Evolutionary conservation across 2,888 invertebrate genomes (phyloP).

Genomic region (Drosophila melanocephala): DNA sequence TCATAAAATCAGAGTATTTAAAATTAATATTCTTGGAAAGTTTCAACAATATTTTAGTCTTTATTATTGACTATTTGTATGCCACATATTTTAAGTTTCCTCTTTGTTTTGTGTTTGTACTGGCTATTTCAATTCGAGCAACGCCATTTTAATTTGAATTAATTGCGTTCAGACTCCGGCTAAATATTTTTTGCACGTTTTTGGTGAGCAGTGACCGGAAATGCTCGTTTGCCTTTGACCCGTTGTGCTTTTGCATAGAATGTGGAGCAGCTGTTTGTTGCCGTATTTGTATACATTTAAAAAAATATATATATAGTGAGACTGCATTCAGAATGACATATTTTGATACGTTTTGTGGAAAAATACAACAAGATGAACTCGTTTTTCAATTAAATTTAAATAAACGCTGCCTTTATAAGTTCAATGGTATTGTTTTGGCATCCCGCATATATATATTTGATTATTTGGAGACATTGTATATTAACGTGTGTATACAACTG

Average conservation of each 20-base stretch:
- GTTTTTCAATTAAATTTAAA: not conserved
- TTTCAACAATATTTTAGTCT: not conserved
- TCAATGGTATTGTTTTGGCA: too few relatives aligned
- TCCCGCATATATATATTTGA: not conserved
- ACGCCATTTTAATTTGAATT: constrained; percentile 62
- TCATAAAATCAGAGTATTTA: not conserved
- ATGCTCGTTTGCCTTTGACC: constrained; percentile 54
- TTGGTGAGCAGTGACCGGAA: constrained; percentile 51
- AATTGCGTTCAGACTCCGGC: constrained; percentile 50
- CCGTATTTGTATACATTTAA: constrained; percentile 41
- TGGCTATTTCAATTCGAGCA: constrained; percentile 39
- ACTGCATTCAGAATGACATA: constrained; percentile 19
- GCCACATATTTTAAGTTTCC: not conserved
- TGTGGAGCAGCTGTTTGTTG: constrained; percentile 41
- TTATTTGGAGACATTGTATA: not conserved
- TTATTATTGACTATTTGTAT: constrained; percentile 3
- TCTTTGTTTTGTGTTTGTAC: constrained; percentile 2
- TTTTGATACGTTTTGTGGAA: not conserved
- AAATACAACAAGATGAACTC: not conserved
- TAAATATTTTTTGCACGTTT: constrained; percentile 30
- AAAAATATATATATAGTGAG: constrained; percentile 30
- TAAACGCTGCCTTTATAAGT: not conserved
- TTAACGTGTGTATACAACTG: constrained; percentile 3
- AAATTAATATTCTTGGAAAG: not conserved
- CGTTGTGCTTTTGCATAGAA: constrained; percentile 26